Base-by-base conservation (phyloP, 1,140 invertebrate genomes). In the Andrena cerasifolii region DNA sequence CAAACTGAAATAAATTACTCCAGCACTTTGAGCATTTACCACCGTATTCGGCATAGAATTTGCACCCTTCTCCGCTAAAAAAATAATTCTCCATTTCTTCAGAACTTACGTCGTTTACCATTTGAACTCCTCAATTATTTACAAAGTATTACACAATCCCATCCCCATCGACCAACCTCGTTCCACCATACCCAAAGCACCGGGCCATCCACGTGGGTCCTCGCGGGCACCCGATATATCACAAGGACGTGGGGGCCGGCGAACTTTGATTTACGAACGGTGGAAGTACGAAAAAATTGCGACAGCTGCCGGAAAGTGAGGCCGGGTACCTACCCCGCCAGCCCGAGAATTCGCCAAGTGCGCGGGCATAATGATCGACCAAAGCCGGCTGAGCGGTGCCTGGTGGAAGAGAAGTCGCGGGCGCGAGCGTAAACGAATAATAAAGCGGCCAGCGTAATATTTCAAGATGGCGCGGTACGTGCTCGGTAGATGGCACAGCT, bases 401-500 rank as follows among this genome's bases (percentile, higher is more conserved):
- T 4, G 40, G 54, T 33, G 51, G 70, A 14, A 28, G 24, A 62
- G 51, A 56, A 66, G 47, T 61, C 65, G 43, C 21, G 58, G 67
- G 66, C 68, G 67, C 73, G 36, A 40, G 68, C 68, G 54, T 79
- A 83, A 81, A 72, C 78, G 83, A 84, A 84, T 84, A 86, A 88
- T 87, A 88, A 88, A 87, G 79, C 86, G 80, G 63, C 77, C 80
- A 79, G 80, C 86, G 86, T 90, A 91, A 90, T 91, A 90, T 90
- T 90, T 91, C 87, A 90, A 86, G 85, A 87, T 89, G 87, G 89
- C 87, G 87, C 80, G 80, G 76, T 89, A 88, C 86, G 86, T 89
- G 85, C 87, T 86, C 86, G 85, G 84, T 86, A 89, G 89, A 91
- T 90, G 88, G 87, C 87, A 88, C 79, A 89, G 86, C 89, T 89